Base-by-base conservation (phyloP, 2,888 invertebrate species). In the Hyposoter dolosus region DNA sequence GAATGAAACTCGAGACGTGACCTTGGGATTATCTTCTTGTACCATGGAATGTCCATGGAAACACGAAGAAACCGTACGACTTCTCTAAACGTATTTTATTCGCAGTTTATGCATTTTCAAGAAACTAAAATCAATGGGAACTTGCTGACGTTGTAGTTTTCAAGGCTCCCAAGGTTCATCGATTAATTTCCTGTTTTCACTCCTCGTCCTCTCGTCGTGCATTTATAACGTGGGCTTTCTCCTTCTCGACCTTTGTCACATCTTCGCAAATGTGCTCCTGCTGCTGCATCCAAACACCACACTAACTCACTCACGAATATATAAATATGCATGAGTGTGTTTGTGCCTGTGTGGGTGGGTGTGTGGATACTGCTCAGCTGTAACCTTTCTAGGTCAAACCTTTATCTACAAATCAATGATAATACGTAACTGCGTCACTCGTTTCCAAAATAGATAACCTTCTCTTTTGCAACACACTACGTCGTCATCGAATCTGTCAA, bases 101-200 rank as follows among this genome's bases (percentile, higher is more conserved):
- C 23, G 56, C 12, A 63, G 28, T 63, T 63, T 15, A 68, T 68
- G 65, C n/a, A 12, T 68, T 68, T 23, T 43, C 19, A 23, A 40
- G 63, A 79, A 75, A 84, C 15, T 60, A 56, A 87, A 88, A 86
- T 87, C 86, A 82, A 87, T 87, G 86, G 47, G 82, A n/a, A 78
- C 15, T 65, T 82, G 74, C 72, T 83, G 82, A 82, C 75, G 82
- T 85, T 63, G 72, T 53, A 60, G 75, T 79, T 87, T 88, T 88
- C 88, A 88, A 87, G 88, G 87, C 88, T 88, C 77, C 75, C 80
- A 82, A 86, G 83, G 88, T 82, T 86, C 85, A 88, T 88, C 86
- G 88, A 88, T 87, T 88, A 76, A 85, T 40, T 40, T 40, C 79
- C 85, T 75, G 75, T 85, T 85, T 85, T 85, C 82, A 72, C 79